Evolutionary conservation across 2,113 vertebrate genomes (phyloP).

Genomic region (Ciconia maguari): DNA sequence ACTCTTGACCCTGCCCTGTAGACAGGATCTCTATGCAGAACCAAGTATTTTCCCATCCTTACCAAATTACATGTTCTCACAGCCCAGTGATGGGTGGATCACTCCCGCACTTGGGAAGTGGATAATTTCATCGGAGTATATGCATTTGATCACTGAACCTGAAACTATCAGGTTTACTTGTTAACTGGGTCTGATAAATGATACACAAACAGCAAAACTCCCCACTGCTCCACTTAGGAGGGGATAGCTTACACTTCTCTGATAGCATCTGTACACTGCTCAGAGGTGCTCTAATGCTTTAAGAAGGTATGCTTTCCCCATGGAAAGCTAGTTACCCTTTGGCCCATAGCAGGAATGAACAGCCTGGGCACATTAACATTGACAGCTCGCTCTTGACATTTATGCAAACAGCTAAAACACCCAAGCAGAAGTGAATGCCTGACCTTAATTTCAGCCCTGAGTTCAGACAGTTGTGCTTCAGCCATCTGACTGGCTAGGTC

Average conservation of each 20-base stretch:
- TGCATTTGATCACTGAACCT: background rate
- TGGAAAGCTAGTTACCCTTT: background rate
- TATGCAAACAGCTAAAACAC: background rate
- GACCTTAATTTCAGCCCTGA: slow-evolving; percentile 85
- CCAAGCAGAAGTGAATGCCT: slow-evolving; percentile 11
- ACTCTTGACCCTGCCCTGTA: background rate
- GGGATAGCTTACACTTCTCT: background rate
- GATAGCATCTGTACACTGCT: background rate
- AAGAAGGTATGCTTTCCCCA: background rate
- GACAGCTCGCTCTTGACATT: background rate
- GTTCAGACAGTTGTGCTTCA: slow-evolving; percentile 79
- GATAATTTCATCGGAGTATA: background rate
- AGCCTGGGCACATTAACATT: background rate
- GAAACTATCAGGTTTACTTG: background rate
- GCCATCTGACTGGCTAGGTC: slow-evolving; percentile 82
- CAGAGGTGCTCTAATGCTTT: background rate
- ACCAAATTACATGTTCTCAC: background rate
- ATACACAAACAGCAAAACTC: background rate
- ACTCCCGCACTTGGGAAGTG: background rate
- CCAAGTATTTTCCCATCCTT: background rate
- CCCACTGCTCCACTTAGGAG: background rate
- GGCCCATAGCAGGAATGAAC: background rate
- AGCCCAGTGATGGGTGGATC: background rate
- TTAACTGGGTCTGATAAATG: background rate
- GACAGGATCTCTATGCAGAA: background rate